Percentiles rank a stretch among this genome's conserved stretches.
phyloP scores from a whole-genome alignment of 2,888 invertebrate genomes.

The Drosophila mercatorum region DNA sequence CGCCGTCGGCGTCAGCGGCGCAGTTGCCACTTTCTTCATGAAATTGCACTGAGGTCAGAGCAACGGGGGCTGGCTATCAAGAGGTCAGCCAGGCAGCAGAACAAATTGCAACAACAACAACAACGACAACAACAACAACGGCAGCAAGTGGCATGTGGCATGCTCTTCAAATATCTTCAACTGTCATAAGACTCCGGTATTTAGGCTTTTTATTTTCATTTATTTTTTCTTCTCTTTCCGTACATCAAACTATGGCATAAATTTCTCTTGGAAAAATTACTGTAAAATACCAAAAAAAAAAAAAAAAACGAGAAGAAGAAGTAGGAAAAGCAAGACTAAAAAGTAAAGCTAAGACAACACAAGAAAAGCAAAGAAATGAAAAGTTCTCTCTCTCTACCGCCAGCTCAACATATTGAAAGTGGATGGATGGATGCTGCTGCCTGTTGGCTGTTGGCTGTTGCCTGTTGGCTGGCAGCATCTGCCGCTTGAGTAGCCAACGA shows the following conservation, averaged over 20 bases:
- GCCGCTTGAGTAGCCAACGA: constrained; percentile 40
- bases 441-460: neutral
- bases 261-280: constrained; percentile 50
- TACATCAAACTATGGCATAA: constrained; percentile 55
- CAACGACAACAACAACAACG: constrained; percentile 45
- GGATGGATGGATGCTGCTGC: constrained; percentile 11
- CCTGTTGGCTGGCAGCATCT: constrained; percentile 34
- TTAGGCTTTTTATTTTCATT: constrained; percentile 42
- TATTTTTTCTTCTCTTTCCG: constrained; percentile 1
- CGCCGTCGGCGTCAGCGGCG: constrained; percentile 21
- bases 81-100: constrained; percentile 55
- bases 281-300: constrained; percentile 51
- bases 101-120: constrained; percentile 28
- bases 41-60: constrained; percentile 58
- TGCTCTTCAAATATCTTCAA: constrained; percentile 30
- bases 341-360: constrained; percentile 24
- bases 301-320: constrained; percentile 13
- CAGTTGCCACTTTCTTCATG: constrained; percentile 66
- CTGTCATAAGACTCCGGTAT: constrained; percentile 47
- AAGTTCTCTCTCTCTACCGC: constrained; percentile 56
- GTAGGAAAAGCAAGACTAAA: constrained; percentile 24
- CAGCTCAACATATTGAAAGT: constrained; percentile 37
- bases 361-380: constrained; percentile 60
- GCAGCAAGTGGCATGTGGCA: constrained; percentile 10
- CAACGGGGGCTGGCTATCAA: constrained; percentile 28